Base-by-base conservation (phyloP, 2,113 vertebrate species). In the Otocyon megalotis region DNA sequence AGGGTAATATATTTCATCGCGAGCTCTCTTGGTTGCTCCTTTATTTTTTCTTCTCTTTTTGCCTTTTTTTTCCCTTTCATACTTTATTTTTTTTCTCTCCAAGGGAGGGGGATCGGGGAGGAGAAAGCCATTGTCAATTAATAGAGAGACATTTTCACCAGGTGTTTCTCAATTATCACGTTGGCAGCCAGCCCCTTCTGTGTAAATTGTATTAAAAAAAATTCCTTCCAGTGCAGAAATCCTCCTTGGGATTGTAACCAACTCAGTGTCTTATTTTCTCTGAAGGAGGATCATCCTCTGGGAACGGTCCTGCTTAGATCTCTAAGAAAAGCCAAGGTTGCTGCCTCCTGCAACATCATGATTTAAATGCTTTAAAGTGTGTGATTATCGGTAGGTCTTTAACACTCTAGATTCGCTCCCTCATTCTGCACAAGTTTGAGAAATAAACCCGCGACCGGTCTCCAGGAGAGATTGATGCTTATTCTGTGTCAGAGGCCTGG, bases 311-410 rank as follows among this genome's bases (percentile, higher is more conserved):
- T 96, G 43, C 54, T 93, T 80, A 8, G 76, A 98, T 86, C 94
- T 96, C 63, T 90, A 85, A 90, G 97, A 93, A 98, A 97, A 97
- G 53, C 97, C 97, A 97, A 96, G 96, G 96, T 94, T 98, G 85
- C 85, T 93, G 22, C 90, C 72, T 92, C 98, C 83, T 90, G 84
- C 77, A 96, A 90, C 93, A 79, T 93, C 98, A 56, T 93, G 90
- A 98, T 98, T 98, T 97, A 98, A 98, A 97, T 88, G 88, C 69
- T 95, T 95, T 97, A 93, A 69, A 95, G 83, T 88, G 43, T 71
- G 87, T 98, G 96, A 97, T 98, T 98, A 97, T 97, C 74, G 94
- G 97, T 97, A 82, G 91, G 87, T 96, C 94, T 97, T 93, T 97
- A 97, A 89, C 96, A 97, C 97, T 98, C 94, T 97, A 88, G 97